phyloP scores from a whole-genome alignment of 2,113 vertebrate species.

The Actenoides lindsayi region DNA sequence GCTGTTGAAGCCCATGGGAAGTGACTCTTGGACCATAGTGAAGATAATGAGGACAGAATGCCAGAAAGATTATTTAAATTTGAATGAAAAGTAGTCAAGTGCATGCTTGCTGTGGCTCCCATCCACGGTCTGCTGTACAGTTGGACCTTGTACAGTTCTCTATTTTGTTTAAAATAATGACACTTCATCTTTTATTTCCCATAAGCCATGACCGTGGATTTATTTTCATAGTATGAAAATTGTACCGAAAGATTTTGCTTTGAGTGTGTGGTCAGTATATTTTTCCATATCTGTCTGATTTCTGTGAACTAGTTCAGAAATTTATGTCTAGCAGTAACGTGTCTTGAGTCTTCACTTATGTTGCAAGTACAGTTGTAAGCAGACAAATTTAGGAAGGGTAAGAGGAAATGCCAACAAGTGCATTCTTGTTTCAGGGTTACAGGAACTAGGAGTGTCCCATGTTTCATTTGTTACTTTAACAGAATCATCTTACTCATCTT shows the following conservation, averaged over 20 bases:
- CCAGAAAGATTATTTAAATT: not conserved
- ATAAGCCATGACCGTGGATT: not conserved
- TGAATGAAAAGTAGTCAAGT: not conserved
- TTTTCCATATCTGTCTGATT: not conserved
- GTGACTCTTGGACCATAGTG: not conserved
- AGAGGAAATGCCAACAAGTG: conserved; percentile 42
- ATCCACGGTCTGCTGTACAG: not conserved
- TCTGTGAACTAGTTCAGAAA: not conserved
- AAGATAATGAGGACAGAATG: not conserved
- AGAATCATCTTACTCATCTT: conserved; percentile 25
- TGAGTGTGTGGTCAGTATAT: not conserved
- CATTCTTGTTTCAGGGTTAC: conserved; percentile 40
- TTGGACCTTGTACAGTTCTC: not conserved
- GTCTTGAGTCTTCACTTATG: not conserved
- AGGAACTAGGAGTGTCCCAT: conserved; percentile 30
- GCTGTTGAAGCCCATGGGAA: not conserved
- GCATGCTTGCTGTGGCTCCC: not conserved
- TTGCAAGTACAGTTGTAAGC: not conserved
- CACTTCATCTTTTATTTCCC: not conserved
- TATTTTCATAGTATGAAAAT: not conserved
- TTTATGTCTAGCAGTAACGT: not conserved
- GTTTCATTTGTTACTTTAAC: not conserved
- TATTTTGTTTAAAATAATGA: not conserved
- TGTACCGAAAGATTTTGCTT: not conserved
- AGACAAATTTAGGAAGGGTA: conserved; percentile 19